Conservation (phyloP, 2,888 invertebrate genomes). For the Scotopteryx bipunctaria region DNA sequence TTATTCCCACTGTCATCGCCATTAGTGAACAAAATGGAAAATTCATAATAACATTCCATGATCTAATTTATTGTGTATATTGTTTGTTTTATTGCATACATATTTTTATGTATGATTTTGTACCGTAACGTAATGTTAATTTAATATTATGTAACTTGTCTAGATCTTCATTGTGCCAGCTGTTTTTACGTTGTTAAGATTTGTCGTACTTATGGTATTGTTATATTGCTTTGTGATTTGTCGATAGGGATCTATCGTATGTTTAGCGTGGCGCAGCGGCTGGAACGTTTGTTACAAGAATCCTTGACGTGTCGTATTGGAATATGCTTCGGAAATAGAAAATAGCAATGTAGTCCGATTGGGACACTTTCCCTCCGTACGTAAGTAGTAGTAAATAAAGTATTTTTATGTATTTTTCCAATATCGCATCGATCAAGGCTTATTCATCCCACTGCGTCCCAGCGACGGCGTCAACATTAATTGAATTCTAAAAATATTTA, state of each 20-base stretch:
- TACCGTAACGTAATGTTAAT: conserved; percentile 67
- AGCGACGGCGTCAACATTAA: conserved; percentile 14
- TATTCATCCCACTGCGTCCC: conserved; percentile 7
- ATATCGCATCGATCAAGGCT: conserved; percentile 17
- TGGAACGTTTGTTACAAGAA: conserved; percentile 3
- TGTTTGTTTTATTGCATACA: conserved; percentile 73
- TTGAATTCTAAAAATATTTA: conserved; percentile 28
- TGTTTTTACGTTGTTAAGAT: conserved; percentile 73
- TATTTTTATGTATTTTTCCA: conserved; percentile 25
- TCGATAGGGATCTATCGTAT: conserved; percentile 26
- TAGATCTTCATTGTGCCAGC: conserved; percentile 83
- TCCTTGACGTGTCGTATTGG: conserved; percentile 13
- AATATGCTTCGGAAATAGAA: conserved; percentile 11
- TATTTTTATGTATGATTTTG: conserved; percentile 78
- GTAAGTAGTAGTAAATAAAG: conserved; percentile 17
- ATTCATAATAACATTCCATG: conserved; percentile 79
- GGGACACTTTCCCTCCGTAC: conserved; percentile 22
- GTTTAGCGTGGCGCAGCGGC: conserved; percentile 1
- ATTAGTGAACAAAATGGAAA: conserved; percentile 62
- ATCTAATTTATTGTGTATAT: conserved; percentile 83
- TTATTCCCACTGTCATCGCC: conserved; percentile 48
- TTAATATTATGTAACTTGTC: conserved; percentile 72
- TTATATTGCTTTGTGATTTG: conserved; percentile 73
- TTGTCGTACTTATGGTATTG: conserved; percentile 79
- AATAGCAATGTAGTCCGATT: conserved; percentile 17